Evolutionary conservation across 2,113 vertebrate genomes (phyloP), one percentile per base, ranked within the genome.

Genomic region (Oncorhynchus masou): DNA sequence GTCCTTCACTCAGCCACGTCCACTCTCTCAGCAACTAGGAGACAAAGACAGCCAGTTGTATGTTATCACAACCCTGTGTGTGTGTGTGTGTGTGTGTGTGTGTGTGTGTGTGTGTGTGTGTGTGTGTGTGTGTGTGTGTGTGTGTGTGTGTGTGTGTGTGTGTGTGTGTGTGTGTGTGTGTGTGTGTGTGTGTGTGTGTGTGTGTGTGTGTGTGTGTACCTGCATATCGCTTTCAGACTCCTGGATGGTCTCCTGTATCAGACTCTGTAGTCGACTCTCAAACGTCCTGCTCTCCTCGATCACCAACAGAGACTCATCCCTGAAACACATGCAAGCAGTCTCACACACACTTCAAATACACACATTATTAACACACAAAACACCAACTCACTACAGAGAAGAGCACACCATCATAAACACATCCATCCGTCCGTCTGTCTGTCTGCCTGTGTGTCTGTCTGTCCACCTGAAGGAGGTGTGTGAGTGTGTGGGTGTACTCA

Each of bases 241-340:
- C 73, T 93, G 88, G 29, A 94, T 92, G 78, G 93, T 91, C 68
- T 92, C 90, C 0, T 93, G 89, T 54, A 94, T 81, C 78, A 94
- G 79, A 84, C 91, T 91, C 88, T 94, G 93, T 59, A 94, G 81
- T 22, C 91, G 90, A 74, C 79, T 91, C 74, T 94, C 94, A 25
- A 92, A 93, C 0, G 86, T 88, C 80, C 85, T 85, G 82, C 88
- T 94, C 87, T 94, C 92, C 81, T 93, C 93, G n/a, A 62, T 62
- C n/a, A 62, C 59, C 70, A 91, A 77, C 5, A 91, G 86, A 68
- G 92, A 92, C 81, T 94, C 94, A 3, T 93, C 92, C 5, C 93
- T 94, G 80, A 20, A 73, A 81, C 51, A 75, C 20, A 73, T 0
- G 25, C 77, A 85, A 25, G 75, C 22, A 68, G 29, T 45, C 39